Evolutionary conservation across 2,113 vertebrate species (phyloP), one percentile per base, ranked within the genome.

Genomic region (Callospermophilus lateralis): DNA sequence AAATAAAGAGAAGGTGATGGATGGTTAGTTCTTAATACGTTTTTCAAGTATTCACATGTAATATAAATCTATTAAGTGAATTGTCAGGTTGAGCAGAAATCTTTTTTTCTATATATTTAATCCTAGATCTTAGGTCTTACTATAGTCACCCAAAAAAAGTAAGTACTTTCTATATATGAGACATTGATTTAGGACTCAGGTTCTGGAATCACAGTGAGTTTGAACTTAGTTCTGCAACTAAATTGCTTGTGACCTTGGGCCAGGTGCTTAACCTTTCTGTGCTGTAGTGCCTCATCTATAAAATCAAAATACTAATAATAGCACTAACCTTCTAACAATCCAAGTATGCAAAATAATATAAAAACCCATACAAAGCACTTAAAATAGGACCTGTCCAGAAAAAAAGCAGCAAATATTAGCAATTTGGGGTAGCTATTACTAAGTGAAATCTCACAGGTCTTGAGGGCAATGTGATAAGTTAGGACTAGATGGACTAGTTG

Each of bases 391-490:
- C 24, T 83, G 16, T 87, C 61, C 74, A 79, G 77, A 80, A 90
- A 93, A 93, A 24, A 92, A 34, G 30, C 9, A 90, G 74, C 42
- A 84, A 81, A 89, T 55, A 19, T 74, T 85, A 76, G 34, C 51
- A 85, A 73, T 84, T 78, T 24, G 58, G 34, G 13, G 80, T 81
- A 61, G 34, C 34, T 90, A 81, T 88, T 95, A 88, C 61, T 80
- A 34, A 65, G 34, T 85, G 48, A 95, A 87, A 88, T 76, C 73
- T 77, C 73, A 34, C 13, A 78, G 83, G 28, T 81, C 90, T 96
- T 81, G 26, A 90, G 53, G 90, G 58, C 76, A 89, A 90, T 51
- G 19, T 85, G 67, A 34, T 48, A 67, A 86, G 58, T 73, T 53
- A 88, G 68, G 61, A 76, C 28, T 74, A 34, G 9, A 24, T 80